Conservation (phyloP, 37 sponge, comb jelly and placozoan species). For the Corticium candelabrum region DNA sequence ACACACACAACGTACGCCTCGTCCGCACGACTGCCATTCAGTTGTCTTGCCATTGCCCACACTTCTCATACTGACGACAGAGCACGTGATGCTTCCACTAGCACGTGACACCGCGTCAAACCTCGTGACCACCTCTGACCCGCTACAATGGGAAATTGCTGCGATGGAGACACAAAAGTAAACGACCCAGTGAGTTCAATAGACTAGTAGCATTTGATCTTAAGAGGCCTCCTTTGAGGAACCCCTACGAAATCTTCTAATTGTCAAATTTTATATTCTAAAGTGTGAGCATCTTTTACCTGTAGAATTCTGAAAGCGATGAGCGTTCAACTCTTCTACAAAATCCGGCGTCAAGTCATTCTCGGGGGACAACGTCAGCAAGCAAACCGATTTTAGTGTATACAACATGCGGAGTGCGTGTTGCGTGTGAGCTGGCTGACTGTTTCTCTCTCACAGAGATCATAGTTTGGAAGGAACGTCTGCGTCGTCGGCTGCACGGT, state of each 20-base stretch:
- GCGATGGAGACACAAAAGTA: neutral
- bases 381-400: neutral
- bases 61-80: too few relatives aligned
- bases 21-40: too few relatives aligned
- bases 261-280: too few relatives aligned
- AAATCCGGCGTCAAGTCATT: neutral
- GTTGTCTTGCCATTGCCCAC: too few relatives aligned
- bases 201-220: neutral
- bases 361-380: too few relatives aligned
- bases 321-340: neutral
- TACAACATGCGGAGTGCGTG: too few relatives aligned
- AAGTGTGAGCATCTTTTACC: neutral
- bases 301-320: neutral
- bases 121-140: too few relatives aligned
- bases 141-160: conserved; percentile 1
- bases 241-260: too few relatives aligned
- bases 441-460: neutral
- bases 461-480: neutral
- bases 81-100: too few relatives aligned
- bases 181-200: neutral
- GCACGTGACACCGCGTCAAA: too few relatives aligned
- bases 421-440: too few relatives aligned
- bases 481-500: neutral
- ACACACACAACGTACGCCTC: too few relatives aligned
- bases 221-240: neutral